Evolutionary conservation across 1,140 invertebrate species (phyloP).

Genomic region (Lepidurus packardi): DNA sequence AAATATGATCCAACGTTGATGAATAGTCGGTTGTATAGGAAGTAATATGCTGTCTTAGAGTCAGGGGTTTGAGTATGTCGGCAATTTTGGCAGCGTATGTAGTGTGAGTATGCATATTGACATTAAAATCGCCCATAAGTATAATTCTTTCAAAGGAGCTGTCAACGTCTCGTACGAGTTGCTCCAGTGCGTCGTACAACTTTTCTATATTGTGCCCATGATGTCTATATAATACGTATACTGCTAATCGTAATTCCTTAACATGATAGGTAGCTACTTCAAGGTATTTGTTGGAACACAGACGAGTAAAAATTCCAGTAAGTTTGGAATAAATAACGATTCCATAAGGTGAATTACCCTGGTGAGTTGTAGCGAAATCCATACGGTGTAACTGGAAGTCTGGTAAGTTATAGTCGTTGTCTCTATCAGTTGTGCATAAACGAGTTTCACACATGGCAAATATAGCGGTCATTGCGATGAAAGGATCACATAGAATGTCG

Average conservation of each 20-base stretch:
- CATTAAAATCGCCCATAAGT: neutral
- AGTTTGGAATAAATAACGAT: neutral
- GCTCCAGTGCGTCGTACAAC: neutral
- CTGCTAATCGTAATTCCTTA: neutral
- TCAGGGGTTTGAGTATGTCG: neutral
- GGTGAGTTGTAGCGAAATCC: neutral
- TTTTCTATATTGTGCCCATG: neutral
- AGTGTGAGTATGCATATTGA: neutral
- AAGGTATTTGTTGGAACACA: neutral
- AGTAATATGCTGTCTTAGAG: neutral
- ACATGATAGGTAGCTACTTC: neutral
- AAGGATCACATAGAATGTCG: neutral
- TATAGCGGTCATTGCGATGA: neutral
- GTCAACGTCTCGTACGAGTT: neutral
- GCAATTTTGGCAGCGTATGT: neutral
- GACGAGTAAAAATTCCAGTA: neutral
- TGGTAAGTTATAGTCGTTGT: neutral
- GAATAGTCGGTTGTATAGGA: neutral
- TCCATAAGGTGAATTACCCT: constrained; percentile 5
- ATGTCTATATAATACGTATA: neutral
- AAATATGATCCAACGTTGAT: neutral
- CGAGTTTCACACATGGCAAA: constrained; percentile 5
- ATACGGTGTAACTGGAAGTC: neutral
- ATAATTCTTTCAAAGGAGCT: neutral
- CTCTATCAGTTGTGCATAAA: neutral